Base-by-base conservation (phyloP, 2,797 vertebrate genomes). In the Malacoctenus gilli region DNA sequence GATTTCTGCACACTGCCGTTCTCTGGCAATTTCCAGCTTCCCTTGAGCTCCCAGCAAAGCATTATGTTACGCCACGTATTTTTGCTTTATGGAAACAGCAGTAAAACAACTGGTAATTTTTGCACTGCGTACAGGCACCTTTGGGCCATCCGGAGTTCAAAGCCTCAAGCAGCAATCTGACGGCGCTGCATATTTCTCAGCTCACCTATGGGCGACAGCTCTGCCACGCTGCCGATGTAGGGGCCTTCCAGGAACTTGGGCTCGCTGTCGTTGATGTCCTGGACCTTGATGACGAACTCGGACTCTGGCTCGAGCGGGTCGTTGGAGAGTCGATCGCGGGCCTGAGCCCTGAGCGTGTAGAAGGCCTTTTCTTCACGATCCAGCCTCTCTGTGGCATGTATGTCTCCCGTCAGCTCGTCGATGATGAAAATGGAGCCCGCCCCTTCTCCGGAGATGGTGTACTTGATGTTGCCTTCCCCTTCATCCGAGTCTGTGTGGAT, bases 231-330 rank as follows among this genome's bases (percentile, higher is more conserved):
- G 80, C 96, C 96, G 0, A 98, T 95, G 73, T 98, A 98, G 3
- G 97, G 96, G 9, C 95, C 96, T 20, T 96, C 95, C 74, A 96
- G 90, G 88, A 98, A 99, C 75, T 97, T 95, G 2, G 97, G 97
- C 72, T 98, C 96, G 0, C 95, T 98, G 92, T 98, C 97, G 0
- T 99, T 99, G 89, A 99, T 98, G 89, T 99, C 97, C 84, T 99
- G 97, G 66, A 99, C 96, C 80, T 98, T 99, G 90, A 99, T 96
- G 86, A 98, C 94, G 56, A 99, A 98, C 86, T 99, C 97, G 0
- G 96, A 99, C 89, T 98, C 96, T 0, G 97, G 95, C 68, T 98
- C 96, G 51, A 99, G 93, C 1, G 94, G 95, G 55, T 87, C 91
- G 16, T 94, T 85, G 0, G 92, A 94, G 73, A 93, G 91, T 0